These are phyloP conservation scores for Chaetophractus vellerosus DNA, from an alignment of 2,797 vertebrate genomes.

Conservation along the genomic window DNA sequence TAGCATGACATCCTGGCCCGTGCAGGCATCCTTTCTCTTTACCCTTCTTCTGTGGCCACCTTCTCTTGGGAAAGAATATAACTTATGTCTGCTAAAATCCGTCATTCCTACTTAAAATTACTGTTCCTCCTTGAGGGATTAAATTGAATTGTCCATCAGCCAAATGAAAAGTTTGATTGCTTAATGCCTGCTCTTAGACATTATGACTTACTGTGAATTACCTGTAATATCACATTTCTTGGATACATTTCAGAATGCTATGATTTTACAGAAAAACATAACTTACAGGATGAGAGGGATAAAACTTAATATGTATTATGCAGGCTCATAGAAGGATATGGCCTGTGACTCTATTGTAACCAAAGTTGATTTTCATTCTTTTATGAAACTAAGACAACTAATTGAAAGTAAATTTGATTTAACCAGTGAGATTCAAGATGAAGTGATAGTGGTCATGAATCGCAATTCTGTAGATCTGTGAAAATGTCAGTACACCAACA, in stretches of 20 bases:
- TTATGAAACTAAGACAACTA: conserved; percentile 51
- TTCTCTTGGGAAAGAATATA: not conserved
- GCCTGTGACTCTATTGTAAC: not conserved
- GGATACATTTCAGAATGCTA: conserved; percentile 15
- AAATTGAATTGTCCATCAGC: conserved; percentile 53
- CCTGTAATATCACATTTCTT: conserved; percentile 14
- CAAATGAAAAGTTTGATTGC: conserved; percentile 42
- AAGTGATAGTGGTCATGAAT: conserved; percentile 1
- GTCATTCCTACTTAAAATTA: conserved; percentile 49
- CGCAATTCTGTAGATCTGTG: not conserved
- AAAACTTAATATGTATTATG: not conserved
- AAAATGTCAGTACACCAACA: not conserved
- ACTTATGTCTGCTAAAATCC: conserved; percentile 40
- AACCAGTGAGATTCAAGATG: conserved; percentile 19
- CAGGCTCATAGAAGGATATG: not conserved
- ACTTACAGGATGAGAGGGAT: conserved; percentile 5
- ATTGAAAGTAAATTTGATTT: conserved; percentile 62
- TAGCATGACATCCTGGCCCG: too few species aligned
- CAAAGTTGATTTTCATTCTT: not conserved
- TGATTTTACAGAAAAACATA: conserved; percentile 44
- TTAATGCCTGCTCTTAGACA: not conserved
- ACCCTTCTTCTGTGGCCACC: not conserved
- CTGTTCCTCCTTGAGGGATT: conserved; percentile 53
- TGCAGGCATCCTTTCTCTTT: not conserved
- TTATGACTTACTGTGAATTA: conserved; percentile 24